Percentiles rank a stretch among this genome's conserved stretches.
Evolutionary conservation across 2,888 invertebrate genomes (phyloP).

Genomic region (Hipparchia sbordonii): DNA sequence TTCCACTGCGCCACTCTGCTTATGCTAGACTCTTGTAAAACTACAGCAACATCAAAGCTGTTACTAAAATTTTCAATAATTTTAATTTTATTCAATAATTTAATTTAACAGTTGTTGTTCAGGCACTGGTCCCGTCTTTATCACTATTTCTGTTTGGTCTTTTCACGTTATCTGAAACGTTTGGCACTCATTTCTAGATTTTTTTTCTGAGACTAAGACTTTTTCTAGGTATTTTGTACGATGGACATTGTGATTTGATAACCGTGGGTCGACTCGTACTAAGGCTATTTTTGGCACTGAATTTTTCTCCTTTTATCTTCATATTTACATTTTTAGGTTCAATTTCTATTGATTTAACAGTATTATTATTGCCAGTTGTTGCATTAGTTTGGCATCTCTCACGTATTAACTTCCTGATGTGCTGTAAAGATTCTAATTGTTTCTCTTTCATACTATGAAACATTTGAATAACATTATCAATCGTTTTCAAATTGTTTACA

Average conservation of each 20-base stretch:
- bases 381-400: conserved; percentile 45
- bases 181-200: conserved; percentile 63
- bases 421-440: conserved; percentile 56
- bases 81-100: background rate
- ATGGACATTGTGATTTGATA: conserved; percentile 63
- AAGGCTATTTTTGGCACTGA: conserved; percentile 44
- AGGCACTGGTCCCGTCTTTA: background rate
- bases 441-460: conserved; percentile 58
- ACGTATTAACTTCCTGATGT: conserved; percentile 57
- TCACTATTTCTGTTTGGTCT: conserved; percentile 57
- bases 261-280: conserved; percentile 51
- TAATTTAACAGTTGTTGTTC: no score
- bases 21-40: background rate
- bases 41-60: background rate
- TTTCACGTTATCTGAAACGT: conserved; percentile 49
- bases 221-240: conserved; percentile 71
- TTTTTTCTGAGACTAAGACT: conserved; percentile 59
- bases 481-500: conserved; percentile 56
- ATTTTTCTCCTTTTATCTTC: conserved; percentile 37
- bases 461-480: conserved; percentile 56
- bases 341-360: conserved; percentile 40
- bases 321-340: conserved; percentile 1
- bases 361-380: conserved; percentile 44
- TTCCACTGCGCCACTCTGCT: conserved; percentile 93
- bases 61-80: background rate